Conservation (phyloP, 2,113 vertebrate species). For the Istiophorus platypterus region DNA sequence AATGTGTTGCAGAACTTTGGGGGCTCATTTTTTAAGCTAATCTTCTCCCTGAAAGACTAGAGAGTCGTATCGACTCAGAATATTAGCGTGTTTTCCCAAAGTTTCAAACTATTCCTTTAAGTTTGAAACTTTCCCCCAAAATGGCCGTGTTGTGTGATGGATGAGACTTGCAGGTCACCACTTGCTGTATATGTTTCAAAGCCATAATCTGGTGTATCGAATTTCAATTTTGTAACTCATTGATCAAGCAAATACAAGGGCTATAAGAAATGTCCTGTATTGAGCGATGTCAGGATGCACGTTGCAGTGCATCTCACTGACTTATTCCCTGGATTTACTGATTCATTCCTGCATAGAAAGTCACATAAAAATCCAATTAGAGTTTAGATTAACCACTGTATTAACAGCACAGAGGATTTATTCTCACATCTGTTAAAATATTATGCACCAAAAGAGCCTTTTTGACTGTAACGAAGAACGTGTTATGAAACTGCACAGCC, state of each 20-base stretch:
- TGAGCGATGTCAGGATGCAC: slow-evolving; percentile 11
- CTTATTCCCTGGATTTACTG: slow-evolving; percentile 22
- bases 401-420: slow-evolving; percentile 21
- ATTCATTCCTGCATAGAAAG: slow-evolving; percentile 20
- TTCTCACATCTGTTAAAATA: slow-evolving; percentile 11
- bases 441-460: neutral
- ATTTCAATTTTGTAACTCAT: slow-evolving; percentile 58
- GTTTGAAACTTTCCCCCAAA: slow-evolving; percentile 1
- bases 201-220: slow-evolving; percentile 20
- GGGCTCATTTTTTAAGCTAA: neutral
- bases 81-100: neutral
- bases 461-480: slow-evolving; percentile 21
- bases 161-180: neutral
- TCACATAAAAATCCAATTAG: slow-evolving; percentile 32
- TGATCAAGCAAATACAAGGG: slow-evolving; percentile 44
- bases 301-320: neutral
- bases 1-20: neutral
- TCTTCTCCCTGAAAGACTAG: too few species aligned
- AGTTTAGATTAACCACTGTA: slow-evolving; percentile 34
- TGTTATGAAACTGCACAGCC: slow-evolving; percentile 30
- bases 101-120: slow-evolving; percentile 1
- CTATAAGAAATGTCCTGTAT: slow-evolving; percentile 27
- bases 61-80: neutral
- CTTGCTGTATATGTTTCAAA: slow-evolving; percentile 18
- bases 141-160: neutral